Conservation (phyloP, 2,797 vertebrate species). For the Amblyraja radiata region DNA sequence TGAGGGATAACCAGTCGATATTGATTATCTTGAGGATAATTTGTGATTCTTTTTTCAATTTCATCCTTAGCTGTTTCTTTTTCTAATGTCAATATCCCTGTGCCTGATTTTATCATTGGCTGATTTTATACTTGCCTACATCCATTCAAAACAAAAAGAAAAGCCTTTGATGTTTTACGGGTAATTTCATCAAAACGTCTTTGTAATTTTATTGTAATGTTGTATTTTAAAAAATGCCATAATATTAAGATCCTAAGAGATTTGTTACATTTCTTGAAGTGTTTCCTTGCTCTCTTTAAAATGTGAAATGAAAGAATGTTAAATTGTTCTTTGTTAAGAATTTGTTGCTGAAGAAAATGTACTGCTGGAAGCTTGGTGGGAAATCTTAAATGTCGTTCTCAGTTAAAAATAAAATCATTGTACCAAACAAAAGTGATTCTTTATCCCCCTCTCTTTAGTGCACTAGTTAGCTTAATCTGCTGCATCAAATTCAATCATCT, state of each 20-base stretch:
- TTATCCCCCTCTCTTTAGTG: neutral
- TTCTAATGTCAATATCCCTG: neutral
- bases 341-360: neutral
- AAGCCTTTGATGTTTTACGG: neutral
- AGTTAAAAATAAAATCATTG: neutral
- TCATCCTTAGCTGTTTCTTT: neutral
- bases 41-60: neutral
- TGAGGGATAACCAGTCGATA: neutral
- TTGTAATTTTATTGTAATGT: neutral
- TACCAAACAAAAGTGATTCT: neutral
- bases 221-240: neutral
- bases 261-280: neutral
- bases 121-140: neutral
- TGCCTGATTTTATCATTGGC: neutral
- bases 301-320: neutral
- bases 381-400: neutral
- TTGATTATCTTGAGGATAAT: neutral
- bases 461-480: neutral
- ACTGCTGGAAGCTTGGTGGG: neutral
- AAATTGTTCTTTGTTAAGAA: neutral
- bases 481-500: neutral
- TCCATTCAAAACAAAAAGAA: neutral
- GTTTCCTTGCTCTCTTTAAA: neutral
- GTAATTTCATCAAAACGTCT: neutral
- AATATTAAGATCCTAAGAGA: neutral